Conservation (phyloP, 2,888 invertebrate species). For the Leptogaster cylindrica region DNA sequence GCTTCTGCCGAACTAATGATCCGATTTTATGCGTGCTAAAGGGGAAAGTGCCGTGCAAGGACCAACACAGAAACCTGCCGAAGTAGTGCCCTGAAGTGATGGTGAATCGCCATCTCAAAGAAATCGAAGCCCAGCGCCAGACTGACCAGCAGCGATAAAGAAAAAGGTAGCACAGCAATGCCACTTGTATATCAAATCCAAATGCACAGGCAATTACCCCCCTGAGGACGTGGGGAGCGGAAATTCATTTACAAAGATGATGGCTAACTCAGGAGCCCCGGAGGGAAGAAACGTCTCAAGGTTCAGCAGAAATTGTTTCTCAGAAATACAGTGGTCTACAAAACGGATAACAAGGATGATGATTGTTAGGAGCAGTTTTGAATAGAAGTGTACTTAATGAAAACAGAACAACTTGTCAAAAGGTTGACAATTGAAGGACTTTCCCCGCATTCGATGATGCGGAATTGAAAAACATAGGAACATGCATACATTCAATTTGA, state of each 20-base stretch:
- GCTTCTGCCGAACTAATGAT: conserved; percentile 28
- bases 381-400: conserved; percentile 19
- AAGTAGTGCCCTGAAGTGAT: neutral
- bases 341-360: neutral
- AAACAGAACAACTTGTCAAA: conserved; percentile 36
- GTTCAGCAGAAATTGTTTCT: conserved; percentile 18
- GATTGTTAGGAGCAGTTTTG: neutral
- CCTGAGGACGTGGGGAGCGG: conserved; percentile 13
- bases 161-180: conserved; percentile 28
- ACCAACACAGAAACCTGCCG: conserved; percentile 5
- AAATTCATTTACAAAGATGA: conserved; percentile 37
- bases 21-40: conserved; percentile 20
- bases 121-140: neutral
- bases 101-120: neutral
- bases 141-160: conserved; percentile 34
- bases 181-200: conserved; percentile 22
- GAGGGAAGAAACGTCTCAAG: conserved; percentile 33
- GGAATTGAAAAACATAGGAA: conserved; percentile 23
- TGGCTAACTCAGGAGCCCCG: conserved; percentile 24
- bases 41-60: conserved; percentile 10
- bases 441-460: neutral
- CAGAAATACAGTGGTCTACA: conserved; percentile 12
- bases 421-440: conserved; percentile 6
- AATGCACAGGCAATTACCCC: conserved; percentile 21
- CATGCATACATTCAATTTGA: conserved; percentile 15